Percentiles rank a stretch among this genome's conserved stretches.
Evolutionary conservation across 2,797 vertebrate genomes (phyloP).

Genomic region (Todus mexicanus): DNA sequence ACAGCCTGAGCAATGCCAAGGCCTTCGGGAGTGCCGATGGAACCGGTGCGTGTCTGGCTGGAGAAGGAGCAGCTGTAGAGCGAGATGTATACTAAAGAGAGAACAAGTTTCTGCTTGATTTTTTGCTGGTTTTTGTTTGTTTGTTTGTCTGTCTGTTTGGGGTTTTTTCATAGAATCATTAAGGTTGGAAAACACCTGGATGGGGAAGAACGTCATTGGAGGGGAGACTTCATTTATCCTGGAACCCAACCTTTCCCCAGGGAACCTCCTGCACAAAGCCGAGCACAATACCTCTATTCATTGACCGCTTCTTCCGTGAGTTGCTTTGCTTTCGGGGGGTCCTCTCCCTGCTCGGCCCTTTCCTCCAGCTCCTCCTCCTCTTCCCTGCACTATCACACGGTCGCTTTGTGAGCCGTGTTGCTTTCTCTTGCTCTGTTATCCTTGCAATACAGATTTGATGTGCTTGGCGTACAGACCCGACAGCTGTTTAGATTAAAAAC

Average conservation of each 20-base stretch:
- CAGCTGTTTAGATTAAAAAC: slow-evolving; percentile 57
- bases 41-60: not conserved
- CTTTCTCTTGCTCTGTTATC: not conserved
- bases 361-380: not conserved
- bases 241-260: slow-evolving; percentile 39
- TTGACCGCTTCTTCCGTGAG: not conserved
- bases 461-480: not conserved
- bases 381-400: not conserved
- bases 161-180: too few relatives aligned
- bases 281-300: slow-evolving; percentile 61
- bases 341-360: not conserved
- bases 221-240: slow-evolving; percentile 36
- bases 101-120: not conserved
- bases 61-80: slow-evolving; percentile 18
- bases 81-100: not conserved
- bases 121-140: not conserved
- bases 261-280: not conserved
- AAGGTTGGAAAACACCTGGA: not conserved
- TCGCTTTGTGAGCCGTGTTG: not conserved
- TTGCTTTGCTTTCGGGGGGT: not conserved
- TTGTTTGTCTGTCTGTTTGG: too few relatives aligned
- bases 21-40: not conserved
- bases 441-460: not conserved
- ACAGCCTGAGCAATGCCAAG: not conserved
- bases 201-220: not conserved